Base-by-base conservation (phyloP, 1,140 invertebrate genomes). In the Drosophila obscura region DNA sequence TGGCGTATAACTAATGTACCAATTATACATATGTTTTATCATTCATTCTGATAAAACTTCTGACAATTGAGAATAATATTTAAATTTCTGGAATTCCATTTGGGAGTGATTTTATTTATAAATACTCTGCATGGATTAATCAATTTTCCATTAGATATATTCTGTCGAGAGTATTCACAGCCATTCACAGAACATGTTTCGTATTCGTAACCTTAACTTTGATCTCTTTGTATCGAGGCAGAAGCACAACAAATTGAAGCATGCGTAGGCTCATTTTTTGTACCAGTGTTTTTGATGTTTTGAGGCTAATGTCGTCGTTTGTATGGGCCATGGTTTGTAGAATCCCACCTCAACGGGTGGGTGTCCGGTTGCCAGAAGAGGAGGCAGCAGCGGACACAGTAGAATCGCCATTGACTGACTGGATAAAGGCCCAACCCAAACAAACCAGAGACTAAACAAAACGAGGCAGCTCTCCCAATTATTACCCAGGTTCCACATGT, bases 241-340 rank as follows among this genome's bases (percentile, higher is more conserved):
- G 19, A 43, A 24, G 43, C 56, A 55, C 67, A 72, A 46, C 59
- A 64, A 84, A 67, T 57, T 56, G 53, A 53, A 58, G 80, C 71
- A 83, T 78, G 80, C 80, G 80, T 83, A 82, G 80, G 71, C 53
- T 51, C 64, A 61, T 49, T 76, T 71, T 80, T 64, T 41, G n/a
- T 46, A 13, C n/a, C 31, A 31, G 57, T 80, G 15, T 62, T 84
- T 11, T 53, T 80, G 61, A 76, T 62, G 66, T 80, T 83, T 83
- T 65, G 76, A 76, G 80, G 80, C 67, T 84, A 84, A 84, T 84
- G 76, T 83, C 72, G 80, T 78, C 59, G 72, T 80, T 83, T 80
- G 80, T 78, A 83, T 83, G 80, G 73, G 45, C 13, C 31, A 35
- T 46, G 49, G 46, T 22, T 39, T 13, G 35, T 13, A 5, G 35